A percentile compares a stretch with the other conserved stretches of the same genome.
These are phyloP conservation scores for Chaitophorus viminalis DNA, from an alignment of 2,888 invertebrate genomes.

Conservation along the genomic window DNA sequence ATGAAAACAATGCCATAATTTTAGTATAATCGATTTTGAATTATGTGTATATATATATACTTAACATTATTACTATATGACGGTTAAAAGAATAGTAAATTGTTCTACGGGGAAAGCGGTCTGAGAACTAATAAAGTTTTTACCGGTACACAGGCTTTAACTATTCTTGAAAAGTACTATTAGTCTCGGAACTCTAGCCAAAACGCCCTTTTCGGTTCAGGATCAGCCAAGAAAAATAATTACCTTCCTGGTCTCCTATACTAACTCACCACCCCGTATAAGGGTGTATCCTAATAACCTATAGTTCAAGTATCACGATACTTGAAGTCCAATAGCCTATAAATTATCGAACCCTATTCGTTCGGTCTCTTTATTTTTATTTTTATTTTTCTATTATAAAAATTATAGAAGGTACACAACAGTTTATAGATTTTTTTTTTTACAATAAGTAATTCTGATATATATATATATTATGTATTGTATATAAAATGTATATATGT, in stretches of 20 bases:
- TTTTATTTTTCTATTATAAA: no score
- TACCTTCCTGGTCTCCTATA: neutral
- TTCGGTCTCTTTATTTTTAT: no score
- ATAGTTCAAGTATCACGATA: slow-evolving; percentile 19
- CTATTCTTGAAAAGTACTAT: slow-evolving; percentile 21
- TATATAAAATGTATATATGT: no score
- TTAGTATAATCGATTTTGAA: neutral
- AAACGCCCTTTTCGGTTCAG: slow-evolving; percentile 56
- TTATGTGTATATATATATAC: neutral
- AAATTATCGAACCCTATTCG: neutral
- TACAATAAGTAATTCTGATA: no score
- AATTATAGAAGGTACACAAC: no score
- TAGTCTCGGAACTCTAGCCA: slow-evolving; percentile 37
- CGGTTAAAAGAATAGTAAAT: slow-evolving; percentile 7
- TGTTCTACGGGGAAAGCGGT: slow-evolving; percentile 13
- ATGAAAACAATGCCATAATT: neutral
- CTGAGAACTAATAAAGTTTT: slow-evolving; percentile 53
- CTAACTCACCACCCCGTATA: neutral
- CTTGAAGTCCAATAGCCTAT: slow-evolving; percentile 6
- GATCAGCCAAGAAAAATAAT: slow-evolving; percentile 58
- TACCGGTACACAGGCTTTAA: slow-evolving; percentile 16
- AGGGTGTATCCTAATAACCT: neutral
- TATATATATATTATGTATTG: no score
- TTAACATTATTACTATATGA: neutral
- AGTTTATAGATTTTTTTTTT: no score